Evolutionary conservation across 2,888 invertebrate genomes (phyloP), one percentile per base, ranked within the genome.

Genomic region (Chelonus formosanus): DNA sequence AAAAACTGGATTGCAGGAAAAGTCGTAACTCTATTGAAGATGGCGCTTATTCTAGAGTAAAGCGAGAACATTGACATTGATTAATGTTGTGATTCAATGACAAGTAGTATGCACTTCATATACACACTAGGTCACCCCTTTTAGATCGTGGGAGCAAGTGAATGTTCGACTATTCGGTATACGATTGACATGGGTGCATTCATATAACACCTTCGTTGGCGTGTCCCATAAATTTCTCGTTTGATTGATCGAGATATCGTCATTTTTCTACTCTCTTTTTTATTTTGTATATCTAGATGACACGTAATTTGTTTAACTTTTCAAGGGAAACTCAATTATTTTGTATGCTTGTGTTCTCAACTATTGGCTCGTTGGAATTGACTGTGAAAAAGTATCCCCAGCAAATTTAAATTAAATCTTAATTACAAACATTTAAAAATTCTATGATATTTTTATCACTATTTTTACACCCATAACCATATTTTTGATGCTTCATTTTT

Each of bases 81-180:
- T 77, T 73, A 77, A 77, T 76, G 71, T 67, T 45, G 67, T 73
- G 71, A 74, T 76, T 77, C 73, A 75, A 74, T 73, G 64, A 67
- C 65, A 74, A 70, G 43, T 53, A 54, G 63, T 61, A 40, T 44
- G 58, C 8, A 36, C 59, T 48, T 47, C 40, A 31, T 50, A 50
- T 20, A 47, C 68, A 57, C 59, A 57, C 52, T 53, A 35, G 65
- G 54, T 48, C 57, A 35, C 40, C 31, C 47, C 60, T 35, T 40
- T 45, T 60, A 10, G 6, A 52, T 36, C 36, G 52, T 40, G 8
- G 40, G 50, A 31, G 50, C 20, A 44, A 57, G 35, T 32, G 52
- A 50, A 47, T 52, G 45, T 31, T 43, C 55, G 52, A 65, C 58
- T 63, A 63, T 68, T 68, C 59, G 54, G 52, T 65, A 36, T 52